Percentiles rank a stretch among this genome's conserved stretches.
Evolutionary conservation across 2,797 vertebrate species (phyloP).

Genomic region (Lagorchestes hirsutus): DNA sequence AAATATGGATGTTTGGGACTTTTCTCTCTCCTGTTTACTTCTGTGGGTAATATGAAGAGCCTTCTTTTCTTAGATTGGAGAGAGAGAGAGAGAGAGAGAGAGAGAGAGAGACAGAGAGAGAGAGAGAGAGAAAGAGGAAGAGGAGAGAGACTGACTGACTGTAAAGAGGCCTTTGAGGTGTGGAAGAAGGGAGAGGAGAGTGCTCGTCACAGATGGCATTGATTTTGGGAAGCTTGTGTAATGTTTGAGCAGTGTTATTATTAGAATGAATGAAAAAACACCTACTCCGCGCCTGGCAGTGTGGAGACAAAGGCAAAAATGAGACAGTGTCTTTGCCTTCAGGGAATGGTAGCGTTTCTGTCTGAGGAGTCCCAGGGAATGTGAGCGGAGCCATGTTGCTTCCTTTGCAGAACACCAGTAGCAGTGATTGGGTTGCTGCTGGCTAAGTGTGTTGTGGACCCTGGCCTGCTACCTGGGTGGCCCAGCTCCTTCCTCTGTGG

Average conservation of each 20-base stretch:
- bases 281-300: accelerated
- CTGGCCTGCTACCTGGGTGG: no score
- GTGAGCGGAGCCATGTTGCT: neutral
- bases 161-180: no score
- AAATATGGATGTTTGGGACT: neutral
- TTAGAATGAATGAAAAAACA: neutral
- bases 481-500: no score
- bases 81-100: no score
- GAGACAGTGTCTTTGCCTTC: neutral
- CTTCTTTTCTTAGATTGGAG: neutral
- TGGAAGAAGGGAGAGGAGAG: neutral
- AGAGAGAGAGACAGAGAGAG: no score
- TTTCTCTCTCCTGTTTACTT: neutral
- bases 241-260: no score
- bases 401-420: neutral
- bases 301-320: no score
- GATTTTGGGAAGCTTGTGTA: neutral
- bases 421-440: neutral
- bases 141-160: no score
- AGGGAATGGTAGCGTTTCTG: neutral
- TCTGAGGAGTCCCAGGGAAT: neutral
- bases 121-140: no score
- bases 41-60: neutral
- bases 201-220: neutral
- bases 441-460: no score